These are phyloP conservation scores for Linyphia triangularis DNA, from an alignment of 2,888 invertebrate genomes.

Conservation along the genomic window DNA sequence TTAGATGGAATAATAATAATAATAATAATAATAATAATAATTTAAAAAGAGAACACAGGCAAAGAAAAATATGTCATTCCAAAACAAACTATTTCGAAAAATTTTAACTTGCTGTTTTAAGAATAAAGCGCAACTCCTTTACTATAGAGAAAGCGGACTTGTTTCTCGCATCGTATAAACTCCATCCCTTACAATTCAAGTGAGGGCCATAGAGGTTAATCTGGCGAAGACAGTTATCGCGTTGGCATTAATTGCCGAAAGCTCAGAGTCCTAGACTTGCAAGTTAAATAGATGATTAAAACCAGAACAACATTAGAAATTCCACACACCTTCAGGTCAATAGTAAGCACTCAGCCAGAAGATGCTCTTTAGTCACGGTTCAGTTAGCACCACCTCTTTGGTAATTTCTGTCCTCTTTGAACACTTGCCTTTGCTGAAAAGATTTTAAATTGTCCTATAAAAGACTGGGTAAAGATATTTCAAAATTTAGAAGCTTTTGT, in stretches of 20 bases:
- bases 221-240: constrained; percentile 49
- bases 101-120: too few relatives aligned
- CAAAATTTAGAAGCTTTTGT: too few relatives aligned
- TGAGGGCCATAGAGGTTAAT: constrained; percentile 22
- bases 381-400: background rate
- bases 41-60: too few relatives aligned
- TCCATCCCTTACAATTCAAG: background rate
- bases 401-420: background rate
- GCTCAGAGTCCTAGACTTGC: constrained; percentile 22
- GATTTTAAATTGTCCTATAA: background rate
- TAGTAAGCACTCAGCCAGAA: constrained; percentile 19
- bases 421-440: background rate
- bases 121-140: too few relatives aligned
- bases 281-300: constrained; percentile 49
- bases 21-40: too few relatives aligned
- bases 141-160: too few relatives aligned
- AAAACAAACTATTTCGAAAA: too few relatives aligned
- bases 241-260: constrained; percentile 43
- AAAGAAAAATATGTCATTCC: too few relatives aligned
- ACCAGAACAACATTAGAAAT: constrained; percentile 22
- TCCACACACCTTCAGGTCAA: constrained; percentile 29
- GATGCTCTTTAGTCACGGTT: constrained; percentile 23
- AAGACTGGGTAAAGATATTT: background rate
- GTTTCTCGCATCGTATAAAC: too few relatives aligned
- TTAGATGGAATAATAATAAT: too few relatives aligned